phyloP scores from a whole-genome alignment of 2,888 invertebrate genomes.

The Xestia rhomboidea region DNA sequence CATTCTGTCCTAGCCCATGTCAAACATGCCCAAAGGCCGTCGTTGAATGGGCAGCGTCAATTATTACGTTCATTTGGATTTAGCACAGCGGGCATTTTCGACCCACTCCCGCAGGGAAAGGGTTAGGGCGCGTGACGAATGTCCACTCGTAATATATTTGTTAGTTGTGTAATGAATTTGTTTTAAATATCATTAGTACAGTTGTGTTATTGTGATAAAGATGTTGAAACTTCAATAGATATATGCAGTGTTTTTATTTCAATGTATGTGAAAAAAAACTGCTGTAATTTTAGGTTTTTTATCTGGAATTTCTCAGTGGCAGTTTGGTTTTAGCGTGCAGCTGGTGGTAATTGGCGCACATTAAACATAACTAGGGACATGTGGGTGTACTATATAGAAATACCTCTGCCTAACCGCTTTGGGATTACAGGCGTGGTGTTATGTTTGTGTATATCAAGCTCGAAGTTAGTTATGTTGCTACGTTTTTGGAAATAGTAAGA shows the following conservation, averaged over 20 bases:
- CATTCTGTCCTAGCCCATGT: slow-evolving; percentile 65
- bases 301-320: too few species aligned
- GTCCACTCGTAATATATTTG: slow-evolving; percentile 80
- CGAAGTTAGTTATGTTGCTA: background rate
- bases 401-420: background rate
- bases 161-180: slow-evolving; percentile 78
- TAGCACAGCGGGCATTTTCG: slow-evolving; percentile 84
- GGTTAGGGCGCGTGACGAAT: slow-evolving; percentile 85
- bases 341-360: background rate
- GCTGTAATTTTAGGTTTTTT: too few species aligned
- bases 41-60: slow-evolving; percentile 81
- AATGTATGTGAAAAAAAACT: background rate
- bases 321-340: background rate
- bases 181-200: slow-evolving; percentile 61
- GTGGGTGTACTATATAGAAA: background rate
- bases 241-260: too few species aligned
- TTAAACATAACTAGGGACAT: background rate
- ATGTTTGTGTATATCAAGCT: background rate
- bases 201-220: background rate
- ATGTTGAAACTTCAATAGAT: background rate
- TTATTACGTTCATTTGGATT: slow-evolving; percentile 90
- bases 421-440: background rate
- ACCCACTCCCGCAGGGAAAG: slow-evolving; percentile 78
- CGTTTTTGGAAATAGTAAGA: background rate
- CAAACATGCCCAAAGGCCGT: slow-evolving; percentile 73